Conservation (phyloP, 1,140 invertebrate species). For the Chymomyza costata region DNA sequence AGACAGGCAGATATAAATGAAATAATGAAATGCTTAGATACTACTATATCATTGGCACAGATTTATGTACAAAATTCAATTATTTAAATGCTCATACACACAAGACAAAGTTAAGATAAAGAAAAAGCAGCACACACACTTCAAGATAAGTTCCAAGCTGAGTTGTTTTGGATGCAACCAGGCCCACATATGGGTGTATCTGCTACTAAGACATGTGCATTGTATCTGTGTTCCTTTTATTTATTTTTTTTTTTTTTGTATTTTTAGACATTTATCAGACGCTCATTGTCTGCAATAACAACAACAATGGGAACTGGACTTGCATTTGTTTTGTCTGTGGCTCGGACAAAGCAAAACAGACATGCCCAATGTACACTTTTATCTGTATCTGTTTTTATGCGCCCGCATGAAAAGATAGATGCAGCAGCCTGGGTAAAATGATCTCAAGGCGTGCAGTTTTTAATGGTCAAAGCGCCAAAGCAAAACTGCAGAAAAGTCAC, state of each 20-base stretch:
- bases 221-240: too few relatives aligned
- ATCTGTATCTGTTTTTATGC: constrained; percentile 44
- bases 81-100: too few relatives aligned
- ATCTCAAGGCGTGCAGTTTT: constrained; percentile 37
- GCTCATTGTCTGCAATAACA: constrained; percentile 18
- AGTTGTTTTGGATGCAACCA: too few relatives aligned
- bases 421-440: constrained; percentile 20
- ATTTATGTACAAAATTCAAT: too few relatives aligned
- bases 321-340: constrained; percentile 49
- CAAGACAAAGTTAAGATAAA: too few relatives aligned
- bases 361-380: background rate
- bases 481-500: constrained; percentile 61
- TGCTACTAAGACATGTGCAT: too few relatives aligned
- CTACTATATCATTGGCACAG: too few relatives aligned
- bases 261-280: constrained; percentile 64
- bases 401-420: constrained; percentile 30
- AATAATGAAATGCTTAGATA: too few relatives aligned
- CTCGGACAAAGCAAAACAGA: constrained; percentile 15
- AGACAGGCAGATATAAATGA: too few relatives aligned
- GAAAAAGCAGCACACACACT: too few relatives aligned
- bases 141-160: too few relatives aligned
- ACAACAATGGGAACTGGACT: constrained; percentile 26
- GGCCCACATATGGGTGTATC: too few relatives aligned
- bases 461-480: constrained; percentile 8
- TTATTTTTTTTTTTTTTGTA: constrained; percentile 41